Base-by-base conservation (phyloP, 2,888 invertebrate species). In the Cheiracanthium punctorium region DNA sequence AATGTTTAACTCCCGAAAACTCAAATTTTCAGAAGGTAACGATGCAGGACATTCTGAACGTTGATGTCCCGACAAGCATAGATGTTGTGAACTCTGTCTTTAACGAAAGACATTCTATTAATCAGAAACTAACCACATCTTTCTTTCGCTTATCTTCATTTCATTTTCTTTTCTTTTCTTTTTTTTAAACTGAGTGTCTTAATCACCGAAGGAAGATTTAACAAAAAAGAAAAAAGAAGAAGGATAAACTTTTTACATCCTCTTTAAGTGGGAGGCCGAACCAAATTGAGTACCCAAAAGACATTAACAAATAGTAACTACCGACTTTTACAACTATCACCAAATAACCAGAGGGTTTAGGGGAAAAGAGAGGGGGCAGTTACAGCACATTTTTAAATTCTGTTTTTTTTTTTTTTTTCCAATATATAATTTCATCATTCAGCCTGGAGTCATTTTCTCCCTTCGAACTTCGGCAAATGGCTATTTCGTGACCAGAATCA, bases 271-370 rank as follows among this genome's bases (percentile, higher is more conserved):
- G 69, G 69, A 33, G n/a, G 33, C 10, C 33, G 58, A 29, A 8
- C 69, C 37, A 24, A 71, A 71, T 71, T 71, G n/a, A 43, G 37
- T 41, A 71, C 71, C 29, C 29, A 41, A 24, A 17, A 71, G 71
- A 43, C 71, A 71, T 71, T 72, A 84, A 77, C 82, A 84, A 84
- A 84, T 73, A 77, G 71, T 67, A 73, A 82, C 75, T 75, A 70
- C 81, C 41, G 32, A 58, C 52, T 76, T 76, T 82, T 64, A 71
- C 76, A 82, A 41, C 58, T 14, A 67, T 67, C 32, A 14, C 30
- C 17, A 32, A 67, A 67, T 32, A 67, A 67, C 30, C 17, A 30
- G 30, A 5, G 24, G 58, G n/a, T n/a, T n/a, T n/a, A n/a, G 17
- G 67, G 67, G 32, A 30, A 30, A 12, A 67, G n/a, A 30, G 29